These are phyloP conservation scores for Ichneumoninae sp. DNA, from an alignment of 2,888 invertebrate species.

Conservation along the genomic window DNA sequence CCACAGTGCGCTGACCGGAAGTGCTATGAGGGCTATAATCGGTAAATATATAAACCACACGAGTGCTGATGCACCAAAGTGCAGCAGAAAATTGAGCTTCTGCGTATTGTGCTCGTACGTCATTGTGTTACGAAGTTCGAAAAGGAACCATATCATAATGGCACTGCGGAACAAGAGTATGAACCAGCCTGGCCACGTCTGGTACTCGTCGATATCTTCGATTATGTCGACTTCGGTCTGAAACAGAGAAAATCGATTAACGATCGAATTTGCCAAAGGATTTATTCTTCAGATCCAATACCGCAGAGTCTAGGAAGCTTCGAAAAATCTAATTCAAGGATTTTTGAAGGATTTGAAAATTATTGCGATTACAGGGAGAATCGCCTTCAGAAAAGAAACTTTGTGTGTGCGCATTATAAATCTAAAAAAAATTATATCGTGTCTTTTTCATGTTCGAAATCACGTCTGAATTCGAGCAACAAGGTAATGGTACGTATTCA, in stretches of 20 bases:
- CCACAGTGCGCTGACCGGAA: constrained; percentile 97
- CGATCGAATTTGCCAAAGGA: neutral
- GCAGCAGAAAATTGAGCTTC: constrained; percentile 96
- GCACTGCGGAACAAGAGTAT: constrained; percentile 93
- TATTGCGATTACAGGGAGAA: too few species aligned
- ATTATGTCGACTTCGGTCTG: constrained; percentile 98
- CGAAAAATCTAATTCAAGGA: neutral
- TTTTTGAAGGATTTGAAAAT: neutral
- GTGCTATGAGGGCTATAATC: constrained; percentile 95
- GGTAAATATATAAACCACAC: constrained; percentile 99
- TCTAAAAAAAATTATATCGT: too few species aligned
- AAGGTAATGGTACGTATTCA: too few species aligned
- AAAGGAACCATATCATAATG: constrained; percentile 96
- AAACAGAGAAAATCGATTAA: constrained; percentile 71
- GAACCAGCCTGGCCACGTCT: constrained; percentile 98
- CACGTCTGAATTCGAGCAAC: too few species aligned
- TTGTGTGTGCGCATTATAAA: too few species aligned
- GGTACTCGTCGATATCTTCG: constrained; percentile 98
- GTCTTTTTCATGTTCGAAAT: too few species aligned
- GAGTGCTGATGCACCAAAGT: constrained; percentile 98
- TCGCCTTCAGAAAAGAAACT: too few species aligned
- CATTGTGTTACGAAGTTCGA: constrained; percentile 91
- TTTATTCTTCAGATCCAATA: neutral
- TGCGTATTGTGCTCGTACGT: constrained; percentile 92
- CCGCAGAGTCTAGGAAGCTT: neutral